Conservation (phyloP, 2,113 vertebrate genomes). For the Pheucticus melanocephalus region DNA sequence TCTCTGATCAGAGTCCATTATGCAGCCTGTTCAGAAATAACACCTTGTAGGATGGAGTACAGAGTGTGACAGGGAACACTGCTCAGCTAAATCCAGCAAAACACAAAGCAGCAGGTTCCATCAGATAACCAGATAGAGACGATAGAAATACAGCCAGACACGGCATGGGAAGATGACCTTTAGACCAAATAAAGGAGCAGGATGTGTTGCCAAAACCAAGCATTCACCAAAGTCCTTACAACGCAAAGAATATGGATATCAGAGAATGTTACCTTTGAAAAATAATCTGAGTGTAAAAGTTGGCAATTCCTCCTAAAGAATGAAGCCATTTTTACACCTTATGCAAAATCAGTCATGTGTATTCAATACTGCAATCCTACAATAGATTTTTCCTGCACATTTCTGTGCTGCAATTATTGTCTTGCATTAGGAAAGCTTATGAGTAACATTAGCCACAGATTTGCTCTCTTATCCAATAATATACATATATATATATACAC, state of each 20-base stretch:
- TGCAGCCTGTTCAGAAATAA: constrained; percentile 12
- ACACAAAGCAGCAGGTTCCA: neutral
- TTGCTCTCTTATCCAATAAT: neutral
- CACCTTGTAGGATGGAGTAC: neutral
- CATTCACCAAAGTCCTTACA: neutral
- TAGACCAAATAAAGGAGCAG: neutral
- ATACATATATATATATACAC: too few relatives aligned
- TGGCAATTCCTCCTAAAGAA: neutral
- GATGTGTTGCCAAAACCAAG: neutral
- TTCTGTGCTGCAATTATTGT: neutral
- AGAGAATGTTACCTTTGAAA: neutral
- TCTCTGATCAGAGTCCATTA: neutral
- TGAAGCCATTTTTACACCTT: neutral
- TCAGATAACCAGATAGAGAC: neutral
- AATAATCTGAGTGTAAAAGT: neutral
- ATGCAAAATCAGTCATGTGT: rapidly evolving
- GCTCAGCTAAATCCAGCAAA: neutral
- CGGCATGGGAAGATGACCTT: constrained; percentile 18
- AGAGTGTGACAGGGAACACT: neutral
- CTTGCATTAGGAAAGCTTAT: neutral
- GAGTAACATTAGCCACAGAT: neutral
- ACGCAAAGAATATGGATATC: neutral
- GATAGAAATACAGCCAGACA: neutral
- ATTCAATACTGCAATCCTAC: neutral
- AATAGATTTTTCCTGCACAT: neutral